Percentiles rank a stretch among this genome's conserved stretches.
phyloP scores from a whole-genome alignment of 37 sponge, comb jelly and placozoan species.

The Trichoplax adhaerens region DNA sequence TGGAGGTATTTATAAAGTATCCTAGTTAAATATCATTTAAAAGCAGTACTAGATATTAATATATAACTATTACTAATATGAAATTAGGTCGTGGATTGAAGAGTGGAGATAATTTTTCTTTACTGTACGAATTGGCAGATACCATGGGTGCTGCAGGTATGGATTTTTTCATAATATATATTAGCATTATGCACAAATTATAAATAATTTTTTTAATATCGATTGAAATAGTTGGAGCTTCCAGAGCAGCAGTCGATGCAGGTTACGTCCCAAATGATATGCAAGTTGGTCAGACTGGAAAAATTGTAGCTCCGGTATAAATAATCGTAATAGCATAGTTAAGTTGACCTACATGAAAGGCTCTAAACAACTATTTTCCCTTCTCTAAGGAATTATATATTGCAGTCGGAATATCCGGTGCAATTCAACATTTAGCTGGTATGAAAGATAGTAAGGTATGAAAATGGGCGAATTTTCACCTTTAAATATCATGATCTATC shows the following conservation, averaged over 20 bases:
- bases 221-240: constrained; percentile 69
- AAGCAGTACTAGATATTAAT: too few species aligned
- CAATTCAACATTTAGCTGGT: constrained; percentile 97
- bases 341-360: too few species aligned
- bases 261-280: constrained; percentile 96
- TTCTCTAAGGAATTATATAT: constrained; percentile 74
- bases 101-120: constrained; percentile 91
- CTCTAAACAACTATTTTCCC: too few species aligned
- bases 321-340: too few species aligned
- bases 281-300: constrained; percentile 98
- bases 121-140: constrained; percentile 89
- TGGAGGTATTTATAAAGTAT: constrained; percentile 49
- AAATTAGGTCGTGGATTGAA: constrained; percentile 82
- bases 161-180: background rate
- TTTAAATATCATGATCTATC: too few species aligned
- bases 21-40: background rate
- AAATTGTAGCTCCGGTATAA: constrained; percentile 92
- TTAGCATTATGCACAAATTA: background rate
- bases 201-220: background rate
- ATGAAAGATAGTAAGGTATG: constrained; percentile 99
- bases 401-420: constrained; percentile 98
- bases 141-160: constrained; percentile 88
- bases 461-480: background rate
- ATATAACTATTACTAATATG: too few species aligned
- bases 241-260: constrained; percentile 98